Evolutionary conservation across 2,797 vertebrate genomes (phyloP), one percentile per base, ranked within the genome.

Genomic region (Megalops cyprinoides): DNA sequence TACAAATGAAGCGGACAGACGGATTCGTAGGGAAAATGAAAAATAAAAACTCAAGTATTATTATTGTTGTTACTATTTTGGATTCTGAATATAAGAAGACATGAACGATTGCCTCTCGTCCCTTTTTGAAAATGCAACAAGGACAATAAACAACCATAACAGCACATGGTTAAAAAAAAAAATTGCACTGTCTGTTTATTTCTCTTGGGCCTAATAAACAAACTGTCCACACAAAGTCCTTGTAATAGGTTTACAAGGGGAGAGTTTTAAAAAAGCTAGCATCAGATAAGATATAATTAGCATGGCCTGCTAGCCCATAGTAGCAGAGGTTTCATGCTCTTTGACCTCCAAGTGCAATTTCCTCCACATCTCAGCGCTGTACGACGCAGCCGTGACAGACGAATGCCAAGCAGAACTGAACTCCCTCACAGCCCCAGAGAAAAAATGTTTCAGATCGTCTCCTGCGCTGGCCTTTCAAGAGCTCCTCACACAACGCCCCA

Each of bases 281-380:
- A 42, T 39, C n/a, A 23, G 65, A 39, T 69, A 42, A 69, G 20
- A 37, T 37, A 69, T 34, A 34, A 39, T 37, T 1, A 28, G n/a
- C 60, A 9, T 37, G 8, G 37, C 37, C 37, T 37, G 34, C 7
- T 42, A 37, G 37, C 37, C 37, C 7, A 20, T 18, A 42, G 20
- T 42, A 23, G 65, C 65, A 42, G 65, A 42, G 65, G 65, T 42
- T 69, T 69, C 37, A 42, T 37, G 42, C 60, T 39, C 65, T 67
- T 37, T 39, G 65, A 69, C 69, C 65, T 39, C 34, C 34, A 60
- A 42, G 65, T 39, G 65, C 65, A 69, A 69, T 69, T 37, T 69
- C 34, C 42, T 39, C 34, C 65, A 34, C 65, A n/a, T n/a, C 20
- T 69, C 65, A 69, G 65, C 23, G 37, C 37, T 42, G 65, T 69